These are phyloP conservation scores for Drosophila seclusa DNA, from an alignment of 2,888 invertebrate genomes.

Conservation along the genomic window DNA sequence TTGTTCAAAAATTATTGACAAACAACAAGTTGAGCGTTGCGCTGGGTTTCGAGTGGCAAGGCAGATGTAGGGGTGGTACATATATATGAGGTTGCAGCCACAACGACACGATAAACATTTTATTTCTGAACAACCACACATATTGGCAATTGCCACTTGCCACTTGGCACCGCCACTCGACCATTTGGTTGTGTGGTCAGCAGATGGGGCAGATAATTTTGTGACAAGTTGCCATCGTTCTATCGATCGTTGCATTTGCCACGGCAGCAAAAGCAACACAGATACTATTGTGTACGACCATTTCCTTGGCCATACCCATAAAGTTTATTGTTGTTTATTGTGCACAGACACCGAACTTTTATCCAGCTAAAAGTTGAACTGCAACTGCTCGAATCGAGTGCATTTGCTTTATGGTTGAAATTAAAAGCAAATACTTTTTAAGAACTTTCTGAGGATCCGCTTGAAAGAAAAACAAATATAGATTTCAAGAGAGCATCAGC, in stretches of 20 bases:
- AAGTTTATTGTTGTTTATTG: slow-evolving; percentile 60
- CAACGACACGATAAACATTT: slow-evolving; percentile 67
- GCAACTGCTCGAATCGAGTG: slow-evolving; percentile 20
- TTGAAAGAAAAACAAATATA: neutral
- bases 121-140: slow-evolving; percentile 50
- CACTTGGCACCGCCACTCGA: neutral
- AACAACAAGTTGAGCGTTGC: slow-evolving; percentile 36
- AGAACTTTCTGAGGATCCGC: slow-evolving; percentile 1
- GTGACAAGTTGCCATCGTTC: slow-evolving; percentile 47
- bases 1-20: slow-evolving; percentile 40
- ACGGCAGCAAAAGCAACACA: slow-evolving; percentile 5
- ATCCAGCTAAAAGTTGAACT: slow-evolving; percentile 19
- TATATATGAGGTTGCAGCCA: slow-evolving; percentile 30
- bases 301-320: slow-evolving; percentile 17
- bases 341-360: slow-evolving; percentile 23
- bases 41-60: slow-evolving; percentile 19
- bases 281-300: slow-evolving; percentile 1
- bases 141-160: slow-evolving; percentile 21
- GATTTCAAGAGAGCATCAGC: neutral
- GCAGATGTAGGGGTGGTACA: slow-evolving; percentile 1
- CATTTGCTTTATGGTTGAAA: slow-evolving; percentile 31
- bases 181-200: slow-evolving; percentile 33
- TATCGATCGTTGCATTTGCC: slow-evolving; percentile 31
- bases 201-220: slow-evolving; percentile 49
- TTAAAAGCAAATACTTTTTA: slow-evolving; percentile 41